Evolutionary conservation across 2,797 vertebrate species (phyloP), one percentile per base, ranked within the genome.

Genomic region (Setipinna tenuifilis): DNA sequence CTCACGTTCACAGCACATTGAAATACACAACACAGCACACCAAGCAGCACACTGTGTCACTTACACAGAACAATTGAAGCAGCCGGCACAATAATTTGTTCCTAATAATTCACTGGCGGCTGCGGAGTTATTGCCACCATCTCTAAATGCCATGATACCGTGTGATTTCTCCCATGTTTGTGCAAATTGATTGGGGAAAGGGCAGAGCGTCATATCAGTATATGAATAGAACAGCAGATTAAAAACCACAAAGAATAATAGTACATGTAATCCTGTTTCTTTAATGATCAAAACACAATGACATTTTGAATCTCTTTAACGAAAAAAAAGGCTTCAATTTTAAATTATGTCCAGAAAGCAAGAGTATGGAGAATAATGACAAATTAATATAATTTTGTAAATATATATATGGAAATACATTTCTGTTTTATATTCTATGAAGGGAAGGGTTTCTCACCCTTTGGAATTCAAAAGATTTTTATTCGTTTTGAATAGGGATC

Each of bases 131-230:
- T 88, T 85, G 54, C 65, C 84, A 85, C 87, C 88, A 85, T 84
- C 83, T 86, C 85, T 87, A 87, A 89, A 89, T 90, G 88, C 85
- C 87, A 88, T 41, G 31, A 83, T 83, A 54, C 61, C 83, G 71
- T 84, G 87, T 83, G 68, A 81, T 87, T 82, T 84, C 80, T 82
- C 62, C 87, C 85, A 83, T 88, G 88, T 90, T 87, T 88, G 83
- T 85, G 91, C 85, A 90, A 94, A 92, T 90, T 91, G 91, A 94
- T 94, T 93, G 88, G 58, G 31, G 85, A 92, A 93, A 92, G 90
- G 90, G 92, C 91, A 92, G 91, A 92, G 89, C 90, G 90, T 91
- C 87, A 90, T 90, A 91, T 92, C 89, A 89, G 90, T 90, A 90
- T 87, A 44, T 44, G 59, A n/a, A 57, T 9, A 62, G 48, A 87